Percentiles rank a stretch among this genome's conserved stretches.
These are phyloP conservation scores for Leucoraja erinaceus DNA, from an alignment of 2,113 vertebrate species.

Conservation along the genomic window DNA sequence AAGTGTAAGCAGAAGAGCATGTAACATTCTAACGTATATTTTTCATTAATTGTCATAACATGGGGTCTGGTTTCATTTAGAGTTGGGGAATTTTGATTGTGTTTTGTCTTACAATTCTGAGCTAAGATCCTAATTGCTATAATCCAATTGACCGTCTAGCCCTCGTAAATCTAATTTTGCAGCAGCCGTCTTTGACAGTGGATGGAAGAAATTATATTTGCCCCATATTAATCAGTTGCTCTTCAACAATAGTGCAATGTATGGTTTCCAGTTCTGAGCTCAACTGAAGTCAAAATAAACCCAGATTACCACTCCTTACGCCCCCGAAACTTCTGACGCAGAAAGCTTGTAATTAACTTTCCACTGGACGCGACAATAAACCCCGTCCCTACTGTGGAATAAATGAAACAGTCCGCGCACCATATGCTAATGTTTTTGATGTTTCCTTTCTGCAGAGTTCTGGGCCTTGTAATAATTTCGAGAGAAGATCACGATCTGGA, in stretches of 20 bases:
- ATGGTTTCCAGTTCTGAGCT: background rate
- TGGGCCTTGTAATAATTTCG: background rate
- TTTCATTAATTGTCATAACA: background rate
- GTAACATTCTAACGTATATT: background rate
- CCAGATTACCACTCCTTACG: background rate
- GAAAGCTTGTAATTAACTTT: background rate
- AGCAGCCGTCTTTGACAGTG: slow-evolving; percentile 93
- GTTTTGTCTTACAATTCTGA: background rate
- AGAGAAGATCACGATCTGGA: slow-evolving; percentile 4
- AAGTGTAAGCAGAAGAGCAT: background rate
- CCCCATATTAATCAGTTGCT: slow-evolving; percentile 54
- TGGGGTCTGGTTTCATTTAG: background rate
- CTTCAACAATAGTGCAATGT: background rate
- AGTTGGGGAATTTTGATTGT: background rate
- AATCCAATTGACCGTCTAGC: slow-evolving; percentile 40
- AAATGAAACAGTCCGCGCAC: background rate
- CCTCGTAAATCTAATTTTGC: slow-evolving; percentile 54
- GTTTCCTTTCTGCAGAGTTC: background rate
- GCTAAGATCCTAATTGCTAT: background rate
- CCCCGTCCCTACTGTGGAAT: background rate
- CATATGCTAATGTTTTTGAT: background rate
- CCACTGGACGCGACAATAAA: too few species aligned
- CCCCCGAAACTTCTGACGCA: background rate
- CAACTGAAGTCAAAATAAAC: background rate
- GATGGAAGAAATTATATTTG: slow-evolving; percentile 97